Evolutionary conservation across 2,113 vertebrate species (phyloP), one percentile per base, ranked within the genome.

Genomic region (Isichthys henryi): DNA sequence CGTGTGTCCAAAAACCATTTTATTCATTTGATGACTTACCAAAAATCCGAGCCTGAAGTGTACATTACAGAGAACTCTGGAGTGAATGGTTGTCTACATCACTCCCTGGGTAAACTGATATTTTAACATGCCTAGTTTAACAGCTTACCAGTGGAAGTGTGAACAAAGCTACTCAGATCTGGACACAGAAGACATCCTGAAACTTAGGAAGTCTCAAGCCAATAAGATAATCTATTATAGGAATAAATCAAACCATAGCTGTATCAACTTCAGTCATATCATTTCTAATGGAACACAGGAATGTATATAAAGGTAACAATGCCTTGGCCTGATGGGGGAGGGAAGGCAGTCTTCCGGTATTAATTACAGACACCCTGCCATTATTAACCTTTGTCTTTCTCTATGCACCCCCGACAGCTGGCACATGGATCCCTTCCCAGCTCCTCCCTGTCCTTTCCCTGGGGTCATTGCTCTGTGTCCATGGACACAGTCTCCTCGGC

Each of bases 381-480:
- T 80, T 89, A 58, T 52, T 52, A 52, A 86, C 89, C 85, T 77
- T 43, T 77, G 43, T 27, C 74, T 82, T 35, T 80, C 52, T 23
- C 21, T 83, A 27, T 43, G 21, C 48, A 77, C 74, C 50, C 46
- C 70, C 9, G 52, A 89, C 86, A 89, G 52, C 85, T 70, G 83
- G 56, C n/a, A 70, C 21, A 80, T 46, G 7, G 15, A n/a, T 23
- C 45, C 84, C 23, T 85, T 82, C 17, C 27, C 43, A 39, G 35
- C n/a, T 21, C 45, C 74, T 21, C 2, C 48, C 50, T 84, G 23
- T 17, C 19, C 86, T 89, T 49, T 90, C 56, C 70, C 90, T 90
- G 91, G 92, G 83, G 90, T 92, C 93, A 94, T 86, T 95, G 92
- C 70, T 94, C 93, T 23, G 89, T 92, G 70, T 94, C 90, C 84